Base-by-base conservation (phyloP, 2,888 invertebrate species). In the Yponomeuta evonymella region DNA sequence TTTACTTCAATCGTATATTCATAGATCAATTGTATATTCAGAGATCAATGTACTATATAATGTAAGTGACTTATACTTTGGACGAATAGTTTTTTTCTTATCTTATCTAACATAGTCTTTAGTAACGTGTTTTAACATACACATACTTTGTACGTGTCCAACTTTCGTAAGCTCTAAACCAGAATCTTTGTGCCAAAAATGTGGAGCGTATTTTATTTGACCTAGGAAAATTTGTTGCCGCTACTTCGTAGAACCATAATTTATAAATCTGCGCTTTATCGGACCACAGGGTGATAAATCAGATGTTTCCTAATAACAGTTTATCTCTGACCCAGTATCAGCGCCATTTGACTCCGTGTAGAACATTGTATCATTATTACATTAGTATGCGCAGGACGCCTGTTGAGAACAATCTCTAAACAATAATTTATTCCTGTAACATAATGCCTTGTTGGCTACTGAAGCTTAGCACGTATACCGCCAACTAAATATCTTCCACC, bases 261-360 rank as follows among this genome's bases (percentile, higher is more conserved):
- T 58, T 58, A 15, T 2, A 58, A 58, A 58, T 58, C 51, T 15
- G 4, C 15, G 51, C 51, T 12, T 58, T 58, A 58, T 58, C 51
- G 43, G 23, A 36, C 43, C 48, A 23, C 43, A 15, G 43, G 43
- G 48, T 30, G 43, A 81, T 82, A 80, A 80, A 80, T 81, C 78
- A 79, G 73, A 74, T 76, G 78, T 79, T 76, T 74, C 77, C 76
- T 80, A 81, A 81, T 79, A 83, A 76, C 78, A 75, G 79, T 77
- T 76, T 76, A 75, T 77, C 76, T 77, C 70, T 73, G 68, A 71
- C 73, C 72, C 73, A 71, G 72, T 73, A 74, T 72, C 73, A 72
- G 72, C 74, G 70, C 71, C 75, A 75, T 74, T 75, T 73, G 73
- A 73, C 51, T 58, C 51, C 51, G 51, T 58, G 51, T 15, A 70